Evolutionary conservation across 2,888 invertebrate species (phyloP).

Genomic region (Acrobeloides nanus): DNA sequence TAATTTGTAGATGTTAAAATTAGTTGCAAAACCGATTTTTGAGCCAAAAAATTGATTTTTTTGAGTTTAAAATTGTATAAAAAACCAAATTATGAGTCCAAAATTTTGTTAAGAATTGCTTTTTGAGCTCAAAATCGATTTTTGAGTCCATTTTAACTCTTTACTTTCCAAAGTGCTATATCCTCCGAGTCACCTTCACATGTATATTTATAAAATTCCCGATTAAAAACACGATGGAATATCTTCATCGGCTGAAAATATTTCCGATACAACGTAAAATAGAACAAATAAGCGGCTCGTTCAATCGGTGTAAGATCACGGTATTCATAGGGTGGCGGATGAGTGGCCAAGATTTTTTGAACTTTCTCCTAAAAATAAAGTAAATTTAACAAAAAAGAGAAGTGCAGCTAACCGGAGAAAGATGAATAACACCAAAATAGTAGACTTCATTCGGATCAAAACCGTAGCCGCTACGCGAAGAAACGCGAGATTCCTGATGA

Average conservation of each 20-base stretch:
- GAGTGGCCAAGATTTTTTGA: slow-evolving; percentile 7
- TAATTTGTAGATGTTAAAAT: no score
- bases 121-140: slow-evolving; percentile 2
- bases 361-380: slow-evolving; percentile 16
- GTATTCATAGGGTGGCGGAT: slow-evolving; percentile 30
- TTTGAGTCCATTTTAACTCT: slow-evolving; percentile 1
- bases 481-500: no score
- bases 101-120: neutral
- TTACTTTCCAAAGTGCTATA: slow-evolving; percentile 31
- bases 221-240: slow-evolving; percentile 36
- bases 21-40: neutral
- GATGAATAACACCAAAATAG: slow-evolving; percentile 29
- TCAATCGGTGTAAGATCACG: slow-evolving; percentile 25
- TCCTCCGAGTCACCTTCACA: slow-evolving; percentile 23
- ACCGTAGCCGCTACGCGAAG: no score
- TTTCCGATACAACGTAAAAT: slow-evolving; percentile 27
- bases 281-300: slow-evolving; percentile 38
- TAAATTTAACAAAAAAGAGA: slow-evolving; percentile 7
- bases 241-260: slow-evolving; percentile 17
- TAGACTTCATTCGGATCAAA: no score
- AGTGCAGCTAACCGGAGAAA: slow-evolving; percentile 14
- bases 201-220: slow-evolving; percentile 33
- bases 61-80: slow-evolving; percentile 1
- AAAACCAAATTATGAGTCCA: neutral
- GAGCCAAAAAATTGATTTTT: neutral